These are phyloP conservation scores for Vimba vimba DNA, from an alignment of 2,113 vertebrate genomes.

Conservation along the genomic window DNA sequence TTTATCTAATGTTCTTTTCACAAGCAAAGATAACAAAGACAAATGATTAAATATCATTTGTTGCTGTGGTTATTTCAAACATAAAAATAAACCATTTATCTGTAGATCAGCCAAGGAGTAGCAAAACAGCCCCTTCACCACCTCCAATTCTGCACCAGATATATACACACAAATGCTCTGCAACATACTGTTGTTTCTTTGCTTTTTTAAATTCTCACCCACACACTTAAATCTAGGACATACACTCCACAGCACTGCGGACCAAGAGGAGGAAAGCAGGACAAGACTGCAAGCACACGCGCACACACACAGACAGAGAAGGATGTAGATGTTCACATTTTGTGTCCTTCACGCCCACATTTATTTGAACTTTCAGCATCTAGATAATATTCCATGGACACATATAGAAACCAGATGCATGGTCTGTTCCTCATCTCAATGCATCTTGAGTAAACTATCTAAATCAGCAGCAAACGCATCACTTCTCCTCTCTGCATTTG, in stretches of 20 bases:
- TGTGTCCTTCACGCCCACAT: not conserved
- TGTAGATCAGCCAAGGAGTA: conserved; percentile 40
- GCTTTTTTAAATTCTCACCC: conserved; percentile 47
- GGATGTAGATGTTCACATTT: conserved; percentile 19
- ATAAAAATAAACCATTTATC: not conserved
- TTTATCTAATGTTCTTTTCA: not conserved
- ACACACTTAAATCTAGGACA: conserved; percentile 63
- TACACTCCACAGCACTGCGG: conserved; percentile 55
- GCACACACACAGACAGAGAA: conserved; percentile 17
- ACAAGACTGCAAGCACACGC: conserved; percentile 40
- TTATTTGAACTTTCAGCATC: not conserved
- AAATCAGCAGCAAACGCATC: conserved; percentile 8
- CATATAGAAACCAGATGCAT: conserved; percentile 11
- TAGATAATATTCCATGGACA: not conserved
- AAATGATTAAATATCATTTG: not conserved
- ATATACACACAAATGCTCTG: conserved; percentile 31
- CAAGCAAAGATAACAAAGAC: conserved; percentile 7
- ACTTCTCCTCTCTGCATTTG: not conserved
- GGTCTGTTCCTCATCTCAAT: conserved; percentile 20
- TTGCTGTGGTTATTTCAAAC: not conserved
- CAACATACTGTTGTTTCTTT: conserved; percentile 53
- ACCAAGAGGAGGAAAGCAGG: conserved; percentile 58
- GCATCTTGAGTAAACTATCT: not conserved
- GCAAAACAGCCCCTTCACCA: conserved; percentile 43
- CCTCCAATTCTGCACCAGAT: conserved; percentile 48